These are phyloP conservation scores for Porites lobata DNA, from an alignment of 92 coral and sea anemone genomes.

Conservation along the genomic window DNA sequence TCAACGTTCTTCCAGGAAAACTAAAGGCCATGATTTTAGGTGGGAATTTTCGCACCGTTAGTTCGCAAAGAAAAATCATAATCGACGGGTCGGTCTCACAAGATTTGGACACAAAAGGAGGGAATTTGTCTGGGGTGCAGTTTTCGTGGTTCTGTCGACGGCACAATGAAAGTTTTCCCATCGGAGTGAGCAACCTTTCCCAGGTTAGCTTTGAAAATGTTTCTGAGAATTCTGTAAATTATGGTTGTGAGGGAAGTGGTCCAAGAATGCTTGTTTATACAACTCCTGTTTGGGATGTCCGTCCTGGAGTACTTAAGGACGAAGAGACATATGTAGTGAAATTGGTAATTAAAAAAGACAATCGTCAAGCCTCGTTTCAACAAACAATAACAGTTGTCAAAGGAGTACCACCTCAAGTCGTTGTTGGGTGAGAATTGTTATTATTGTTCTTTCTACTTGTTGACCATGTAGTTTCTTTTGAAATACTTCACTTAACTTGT, in stretches of 20 bases:
- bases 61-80: slow-evolving; percentile 27
- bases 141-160: slow-evolving; percentile 69
- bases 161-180: slow-evolving; percentile 22
- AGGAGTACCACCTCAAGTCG: slow-evolving; percentile 49
- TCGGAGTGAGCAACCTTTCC: neutral
- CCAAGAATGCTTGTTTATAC: slow-evolving; percentile 44
- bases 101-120: slow-evolving; percentile 68
- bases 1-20: slow-evolving; percentile 51
- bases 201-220: neutral
- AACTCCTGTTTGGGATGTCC: slow-evolving; percentile 28
- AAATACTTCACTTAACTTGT: neutral
- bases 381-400: slow-evolving; percentile 35
- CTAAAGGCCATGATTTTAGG: slow-evolving; percentile 62
- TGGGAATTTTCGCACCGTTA: slow-evolving; percentile 70
- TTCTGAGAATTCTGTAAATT: neutral
- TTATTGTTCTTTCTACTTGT: neutral
- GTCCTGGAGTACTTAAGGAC: slow-evolving; percentile 33
- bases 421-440: slow-evolving; percentile 33
- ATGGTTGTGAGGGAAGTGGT: slow-evolving; percentile 58
- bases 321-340: slow-evolving; percentile 38
- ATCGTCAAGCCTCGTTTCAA: slow-evolving; percentile 36
- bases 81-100: slow-evolving; percentile 54
- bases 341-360: slow-evolving; percentile 50
- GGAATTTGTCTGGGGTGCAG: slow-evolving; percentile 35
- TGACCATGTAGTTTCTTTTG: too few species aligned